Evolutionary conservation across 1,140 invertebrate genomes (phyloP), one percentile per base, ranked within the genome.

Genomic region (Lineus longissimus): DNA sequence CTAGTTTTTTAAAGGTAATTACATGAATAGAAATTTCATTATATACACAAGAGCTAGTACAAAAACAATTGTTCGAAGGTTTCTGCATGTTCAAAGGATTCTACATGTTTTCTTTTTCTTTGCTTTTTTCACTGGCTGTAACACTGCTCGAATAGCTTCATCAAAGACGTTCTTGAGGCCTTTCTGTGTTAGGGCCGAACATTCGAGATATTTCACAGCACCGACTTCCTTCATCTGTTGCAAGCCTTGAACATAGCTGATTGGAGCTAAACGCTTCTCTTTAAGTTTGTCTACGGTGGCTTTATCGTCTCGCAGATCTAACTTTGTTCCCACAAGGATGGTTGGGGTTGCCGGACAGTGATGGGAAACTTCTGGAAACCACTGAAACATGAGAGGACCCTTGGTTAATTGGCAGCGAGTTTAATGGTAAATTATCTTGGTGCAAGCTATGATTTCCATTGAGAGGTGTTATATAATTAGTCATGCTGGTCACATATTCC

Each of bases 181-280:
- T 47, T 74, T 67, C 68, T 82, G 82, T 71, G 95, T 75, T 30
- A 74, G 55, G 22, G 73, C 70, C 2, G 73, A 75, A 47, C 72
- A 74, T 64, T 75, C 72, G 9, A 74, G 60, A 61, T 74, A 75
- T 58, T 72, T 71, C 54, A 64, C 61, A n/a, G 71, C 69, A 69
- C 91, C 92, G 66, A 98, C 96, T 85, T 98, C 95, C 85, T 97
- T 97, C 19, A 94, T 92, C 94, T 98, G 97, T 61, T 94, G 89
- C 72, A 97, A 85, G 69, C 95, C 95, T 62, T 84, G 93, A 71
- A 93, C 92, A 84, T 95, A 95, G 67, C 93, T 94, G 72, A 98
- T 95, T 29, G 95, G 95, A 41, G 91, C 88, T 51, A 97, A 84
- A 81, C 96, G 96, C 81, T 61, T 95, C 77, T 97, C 94, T 82